Evolutionary conservation across 2,113 vertebrate genomes (phyloP).

Genomic region (Acrocephalus arundinaceus): DNA sequence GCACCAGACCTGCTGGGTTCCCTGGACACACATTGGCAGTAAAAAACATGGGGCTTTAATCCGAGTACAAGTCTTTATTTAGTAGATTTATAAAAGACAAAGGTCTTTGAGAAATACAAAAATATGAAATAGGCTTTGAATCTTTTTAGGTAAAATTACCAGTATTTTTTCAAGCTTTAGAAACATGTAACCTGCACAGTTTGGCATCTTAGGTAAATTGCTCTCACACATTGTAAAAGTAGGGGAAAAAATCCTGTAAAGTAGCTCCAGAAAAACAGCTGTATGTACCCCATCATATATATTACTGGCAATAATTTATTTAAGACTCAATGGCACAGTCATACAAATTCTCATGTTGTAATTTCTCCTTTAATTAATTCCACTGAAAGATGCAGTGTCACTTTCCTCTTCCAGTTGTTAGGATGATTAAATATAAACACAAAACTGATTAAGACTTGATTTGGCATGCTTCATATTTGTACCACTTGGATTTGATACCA

Average conservation of each 20-base stretch:
- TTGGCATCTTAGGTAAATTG: slow-evolving; percentile 33
- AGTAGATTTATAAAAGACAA: slow-evolving; percentile 72
- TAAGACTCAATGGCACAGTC: slow-evolving; percentile 61
- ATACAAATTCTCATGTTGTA: slow-evolving; percentile 11
- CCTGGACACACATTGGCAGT: not conserved
- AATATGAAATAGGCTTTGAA: slow-evolving; percentile 70
- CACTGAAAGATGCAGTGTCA: slow-evolving; percentile 45
- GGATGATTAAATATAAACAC: slow-evolving; percentile 18
- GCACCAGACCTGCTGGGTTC: fast-evolving
- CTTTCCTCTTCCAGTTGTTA: slow-evolving; percentile 60
- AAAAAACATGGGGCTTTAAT: not conserved
- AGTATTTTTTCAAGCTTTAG: slow-evolving; percentile 55
- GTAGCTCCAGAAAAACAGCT: slow-evolving; percentile 33
- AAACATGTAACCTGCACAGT: slow-evolving; percentile 61
- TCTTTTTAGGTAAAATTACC: slow-evolving; percentile 43
- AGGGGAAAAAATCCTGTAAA: slow-evolving; percentile 10
- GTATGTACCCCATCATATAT: not conserved
- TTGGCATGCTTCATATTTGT: slow-evolving; percentile 59
- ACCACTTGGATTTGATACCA: slow-evolving; percentile 54
- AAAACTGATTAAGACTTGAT: not conserved
- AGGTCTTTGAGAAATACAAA: slow-evolving; percentile 66
- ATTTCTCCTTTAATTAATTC: not conserved
- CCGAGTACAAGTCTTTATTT: slow-evolving; percentile 54
- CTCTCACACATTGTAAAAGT: slow-evolving; percentile 63
- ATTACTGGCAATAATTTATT: slow-evolving; percentile 24